Percentiles rank a stretch among this genome's conserved stretches.
phyloP scores from a whole-genome alignment of 1,140 invertebrate species.

The Teleogryllus occipitalis region DNA sequence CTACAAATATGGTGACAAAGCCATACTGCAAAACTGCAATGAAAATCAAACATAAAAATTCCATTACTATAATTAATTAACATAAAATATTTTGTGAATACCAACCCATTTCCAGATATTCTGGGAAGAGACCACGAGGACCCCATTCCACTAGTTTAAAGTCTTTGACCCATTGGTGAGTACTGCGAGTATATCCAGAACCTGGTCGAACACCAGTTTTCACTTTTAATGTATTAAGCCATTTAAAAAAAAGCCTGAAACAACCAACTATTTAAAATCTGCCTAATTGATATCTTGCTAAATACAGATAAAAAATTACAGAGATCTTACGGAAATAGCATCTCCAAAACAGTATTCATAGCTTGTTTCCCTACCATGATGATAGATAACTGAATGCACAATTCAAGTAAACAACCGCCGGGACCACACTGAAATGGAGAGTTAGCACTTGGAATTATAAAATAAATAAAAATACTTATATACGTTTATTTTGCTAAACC shows the following conservation, averaged over 20 bases:
- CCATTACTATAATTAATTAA: background rate
- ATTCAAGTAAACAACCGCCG: slow-evolving; percentile 55
- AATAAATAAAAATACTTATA: background rate
- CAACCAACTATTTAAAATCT: background rate
- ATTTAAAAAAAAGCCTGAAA: slow-evolving; percentile 55
- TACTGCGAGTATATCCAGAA: background rate
- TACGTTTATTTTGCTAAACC: background rate
- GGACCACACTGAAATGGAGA: slow-evolving; percentile 42
- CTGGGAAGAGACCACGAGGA: slow-evolving; percentile 84
- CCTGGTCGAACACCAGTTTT: slow-evolving; percentile 36
- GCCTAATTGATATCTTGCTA: background rate
- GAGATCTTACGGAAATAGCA: slow-evolving; percentile 44
- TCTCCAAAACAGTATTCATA: slow-evolving; percentile 52
- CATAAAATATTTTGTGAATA: slow-evolving; percentile 11
- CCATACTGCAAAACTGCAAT: slow-evolving; percentile 42
- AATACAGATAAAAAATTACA: background rate
- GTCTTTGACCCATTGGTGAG: slow-evolving; percentile 77
- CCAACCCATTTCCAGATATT: slow-evolving; percentile 95
- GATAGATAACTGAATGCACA: slow-evolving; percentile 55
- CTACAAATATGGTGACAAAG: slow-evolving; percentile 47
- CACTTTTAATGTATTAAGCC: slow-evolving; percentile 57
- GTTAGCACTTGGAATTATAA: background rate
- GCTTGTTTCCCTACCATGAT: slow-evolving; percentile 65
- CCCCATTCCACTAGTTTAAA: slow-evolving; percentile 85
- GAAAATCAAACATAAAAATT: background rate